Evolutionary conservation across 1,140 invertebrate species (phyloP).

Genomic region (Drosophila busckii): DNA sequence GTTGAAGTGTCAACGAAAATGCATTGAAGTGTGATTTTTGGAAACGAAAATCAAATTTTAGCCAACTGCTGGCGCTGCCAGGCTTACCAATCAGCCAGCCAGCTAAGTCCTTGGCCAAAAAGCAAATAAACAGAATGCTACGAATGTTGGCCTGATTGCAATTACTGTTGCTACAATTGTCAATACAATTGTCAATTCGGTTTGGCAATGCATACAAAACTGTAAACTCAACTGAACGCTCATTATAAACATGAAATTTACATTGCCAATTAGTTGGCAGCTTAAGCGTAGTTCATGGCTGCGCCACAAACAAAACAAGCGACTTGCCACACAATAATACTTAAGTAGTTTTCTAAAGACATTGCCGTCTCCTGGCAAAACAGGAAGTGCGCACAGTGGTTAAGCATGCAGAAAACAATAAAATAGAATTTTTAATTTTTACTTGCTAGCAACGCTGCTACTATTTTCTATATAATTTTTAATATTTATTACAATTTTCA

Average conservation of each 20-base stretch:
- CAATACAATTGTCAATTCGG: constrained; percentile 1
- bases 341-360: constrained; percentile 2
- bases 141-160: constrained; percentile 41
- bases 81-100: not conserved
- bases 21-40: constrained; percentile 44
- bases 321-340: too few species aligned
- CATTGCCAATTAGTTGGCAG: constrained; percentile 29
- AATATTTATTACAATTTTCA: not conserved
- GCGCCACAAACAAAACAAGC: not conserved
- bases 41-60: constrained; percentile 32
- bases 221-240: constrained; percentile 1
- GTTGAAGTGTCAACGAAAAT: constrained; percentile 41
- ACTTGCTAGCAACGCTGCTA: too few species aligned
- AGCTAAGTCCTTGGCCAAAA: not conserved
- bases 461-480: too few species aligned
- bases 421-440: too few species aligned
- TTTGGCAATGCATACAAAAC: constrained; percentile 1
- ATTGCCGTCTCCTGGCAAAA: not conserved
- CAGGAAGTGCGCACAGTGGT: too few species aligned
- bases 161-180: constrained; percentile 42
- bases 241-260: constrained; percentile 34
- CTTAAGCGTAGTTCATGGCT: constrained; percentile 14
- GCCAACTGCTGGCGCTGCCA: too few species aligned
- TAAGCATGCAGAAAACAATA: too few species aligned
- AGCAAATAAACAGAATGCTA: constrained; percentile 30